Evolutionary conservation across 92 coral and sea anemone genomes (phyloP).

Genomic region (Heteractis magnifica): DNA sequence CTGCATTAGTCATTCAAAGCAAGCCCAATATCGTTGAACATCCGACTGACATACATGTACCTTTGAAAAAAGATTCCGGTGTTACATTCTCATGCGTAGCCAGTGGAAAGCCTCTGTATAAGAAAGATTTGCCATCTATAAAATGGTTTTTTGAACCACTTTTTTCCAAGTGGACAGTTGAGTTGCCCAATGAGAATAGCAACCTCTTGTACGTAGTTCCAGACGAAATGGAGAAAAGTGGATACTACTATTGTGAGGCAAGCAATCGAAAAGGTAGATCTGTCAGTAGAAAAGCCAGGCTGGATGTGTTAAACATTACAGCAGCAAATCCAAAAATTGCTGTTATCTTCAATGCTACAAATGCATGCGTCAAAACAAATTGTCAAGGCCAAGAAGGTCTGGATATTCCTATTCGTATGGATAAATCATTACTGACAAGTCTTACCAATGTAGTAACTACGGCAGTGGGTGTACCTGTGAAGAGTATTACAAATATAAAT

Average conservation of each 20-base stretch:
- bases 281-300: conserved; percentile 35
- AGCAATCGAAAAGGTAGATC: conserved; percentile 23
- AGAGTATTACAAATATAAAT: conserved; percentile 1
- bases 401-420: conserved; percentile 7
- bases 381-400: not conserved
- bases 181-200: conserved; percentile 26
- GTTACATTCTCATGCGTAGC: conserved; percentile 36
- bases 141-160: conserved; percentile 42
- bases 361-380: not conserved
- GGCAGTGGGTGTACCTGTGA: not conserved
- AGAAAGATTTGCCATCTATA: conserved; percentile 18
- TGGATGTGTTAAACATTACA: conserved; percentile 28
- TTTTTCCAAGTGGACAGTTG: conserved; percentile 20
- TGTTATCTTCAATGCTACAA: conserved; percentile 30
- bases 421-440: not conserved
- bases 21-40: conserved; percentile 38
- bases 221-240: conserved; percentile 28
- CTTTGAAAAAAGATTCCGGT: conserved; percentile 14
- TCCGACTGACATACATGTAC: conserved; percentile 6
- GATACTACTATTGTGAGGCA: conserved; percentile 53
- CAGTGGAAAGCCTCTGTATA: conserved; percentile 31
- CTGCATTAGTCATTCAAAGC: conserved; percentile 28
- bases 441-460: not conserved
- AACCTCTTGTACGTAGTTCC: conserved; percentile 27
- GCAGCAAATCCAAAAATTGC: conserved; percentile 29